Base-by-base conservation (phyloP, 2,888 invertebrate genomes). In the Pristionchus maxplancki region DNA sequence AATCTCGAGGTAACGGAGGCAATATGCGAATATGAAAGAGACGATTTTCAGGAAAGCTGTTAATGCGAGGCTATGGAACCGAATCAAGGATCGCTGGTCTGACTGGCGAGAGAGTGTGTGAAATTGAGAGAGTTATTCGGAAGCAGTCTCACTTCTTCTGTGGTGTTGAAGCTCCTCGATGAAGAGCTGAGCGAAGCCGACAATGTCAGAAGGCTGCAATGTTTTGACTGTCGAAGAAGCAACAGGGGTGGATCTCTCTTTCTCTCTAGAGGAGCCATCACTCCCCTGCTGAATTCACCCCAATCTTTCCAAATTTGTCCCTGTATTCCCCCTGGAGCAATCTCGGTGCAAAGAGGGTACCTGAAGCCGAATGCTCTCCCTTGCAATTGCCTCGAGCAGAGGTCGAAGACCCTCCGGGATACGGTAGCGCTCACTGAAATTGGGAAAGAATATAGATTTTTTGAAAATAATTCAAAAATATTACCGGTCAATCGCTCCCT, bases 331-430 rank as follows among this genome's bases (percentile, higher is more conserved):
- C 9, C 92, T 89, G n/a, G 92, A 92, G 78, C 91, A 90, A 40
- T 78, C 78, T 58, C 17, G 58, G 5, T n/a, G 78, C 24, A 28
- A 78, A 24, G 62, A 2, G 31, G 8, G 85, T 40, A 87, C 86
- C 86, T 87, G 88, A 24, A 81, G 89, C 74, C 92, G 88, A 20
- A 92, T 78, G 40, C 90, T 90, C 82, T 92, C 92, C 20, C 92
- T 88, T 13, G 92, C 92, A 44, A 92, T 64, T 44, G 93, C 91
- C 88, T 94, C 94, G 62, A 94, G 91, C 28, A 94, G 91, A 48
- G 94, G 94, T 8, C 94, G 92, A 17, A 94, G 91, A 53, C 92
- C 92, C n/a, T 91, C 86, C 4, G 94, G 94, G 50, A 94, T 92
- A 64, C 91, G 91, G 89, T 93, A 94, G 44, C 92, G 91, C 64